phyloP scores from a whole-genome alignment of 2,113 vertebrate genomes.

The Pyrgilauda ruficollis region DNA sequence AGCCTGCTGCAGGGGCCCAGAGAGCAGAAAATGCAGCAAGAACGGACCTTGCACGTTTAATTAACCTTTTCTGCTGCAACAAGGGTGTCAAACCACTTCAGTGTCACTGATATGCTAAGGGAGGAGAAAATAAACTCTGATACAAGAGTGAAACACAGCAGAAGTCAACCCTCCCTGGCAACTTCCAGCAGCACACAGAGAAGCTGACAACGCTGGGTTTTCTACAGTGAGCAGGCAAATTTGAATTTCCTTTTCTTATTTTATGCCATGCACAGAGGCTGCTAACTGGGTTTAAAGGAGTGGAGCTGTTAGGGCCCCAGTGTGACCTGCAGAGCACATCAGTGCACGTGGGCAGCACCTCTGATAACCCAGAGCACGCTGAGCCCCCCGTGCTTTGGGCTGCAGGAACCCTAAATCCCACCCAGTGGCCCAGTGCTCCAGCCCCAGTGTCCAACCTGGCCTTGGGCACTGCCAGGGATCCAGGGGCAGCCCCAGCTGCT shows the following conservation, averaged over 20 bases:
- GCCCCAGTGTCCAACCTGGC: fast-evolving
- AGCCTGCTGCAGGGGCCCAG: background rate
- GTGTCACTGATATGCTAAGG: background rate
- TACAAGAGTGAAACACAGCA: background rate
- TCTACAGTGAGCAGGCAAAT: constrained; percentile 1
- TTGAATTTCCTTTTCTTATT: background rate
- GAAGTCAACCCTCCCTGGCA: constrained; percentile 13
- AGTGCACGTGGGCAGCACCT: background rate
- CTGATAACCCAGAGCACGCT: background rate
- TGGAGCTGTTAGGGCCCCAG: background rate
- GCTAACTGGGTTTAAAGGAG: background rate
- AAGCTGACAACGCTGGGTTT: background rate
- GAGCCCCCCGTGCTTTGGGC: background rate
- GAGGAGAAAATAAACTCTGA: constrained; percentile 1
- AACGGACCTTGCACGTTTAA: background rate
- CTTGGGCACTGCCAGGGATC: background rate
- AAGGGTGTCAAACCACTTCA: constrained; percentile 4
- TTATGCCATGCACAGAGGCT: background rate
- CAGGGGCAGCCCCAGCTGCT: background rate
- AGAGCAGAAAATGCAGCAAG: background rate
- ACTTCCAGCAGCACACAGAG: background rate
- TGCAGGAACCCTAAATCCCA: fast-evolving
- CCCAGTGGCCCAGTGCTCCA: background rate
- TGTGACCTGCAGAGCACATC: background rate
- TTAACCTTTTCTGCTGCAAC: constrained; percentile 49